Evolutionary conservation across 2,888 invertebrate genomes (phyloP).

Genomic region (Pediacus dermestoides): DNA sequence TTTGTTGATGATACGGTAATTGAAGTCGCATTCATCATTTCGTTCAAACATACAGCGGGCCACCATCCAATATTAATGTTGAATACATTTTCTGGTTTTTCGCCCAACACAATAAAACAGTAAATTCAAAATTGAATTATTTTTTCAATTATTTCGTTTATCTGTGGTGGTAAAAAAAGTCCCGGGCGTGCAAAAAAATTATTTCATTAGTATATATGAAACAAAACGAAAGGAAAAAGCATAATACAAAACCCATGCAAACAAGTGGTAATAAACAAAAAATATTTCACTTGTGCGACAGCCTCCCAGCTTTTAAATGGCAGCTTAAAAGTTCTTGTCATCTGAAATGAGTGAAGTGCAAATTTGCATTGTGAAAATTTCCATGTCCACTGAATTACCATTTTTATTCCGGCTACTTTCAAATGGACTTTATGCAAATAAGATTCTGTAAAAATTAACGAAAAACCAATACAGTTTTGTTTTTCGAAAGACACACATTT

Average conservation of each 20-base stretch:
- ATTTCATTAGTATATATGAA: too few species aligned
- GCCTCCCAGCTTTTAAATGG: slow-evolving; percentile 2
- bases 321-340: slow-evolving; percentile 17
- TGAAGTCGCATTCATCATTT: too few species aligned
- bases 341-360: slow-evolving; percentile 21
- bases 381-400: slow-evolving; percentile 26
- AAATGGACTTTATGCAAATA: slow-evolving; percentile 11
- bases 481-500: too few species aligned
- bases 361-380: slow-evolving; percentile 26
- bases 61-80: too few species aligned
- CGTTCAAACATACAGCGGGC: too few species aligned
- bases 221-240: slow-evolving; percentile 5
- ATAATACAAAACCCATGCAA: slow-evolving; percentile 4
- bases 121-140: too few species aligned
- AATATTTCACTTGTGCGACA: slow-evolving; percentile 4
- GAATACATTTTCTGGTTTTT: too few species aligned
- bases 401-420: slow-evolving; percentile 15
- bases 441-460: slow-evolving; percentile 5
- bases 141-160: too few species aligned
- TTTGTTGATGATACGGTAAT: too few species aligned
- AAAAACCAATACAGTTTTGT: too few species aligned
- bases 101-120: too few species aligned
- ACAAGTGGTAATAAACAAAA: slow-evolving; percentile 8
- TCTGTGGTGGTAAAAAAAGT: slow-evolving; percentile 2
- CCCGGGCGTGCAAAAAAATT: slow-evolving; percentile 2